Base-by-base conservation (phyloP, 2,797 vertebrate species). In the Fratercula arctica region DNA sequence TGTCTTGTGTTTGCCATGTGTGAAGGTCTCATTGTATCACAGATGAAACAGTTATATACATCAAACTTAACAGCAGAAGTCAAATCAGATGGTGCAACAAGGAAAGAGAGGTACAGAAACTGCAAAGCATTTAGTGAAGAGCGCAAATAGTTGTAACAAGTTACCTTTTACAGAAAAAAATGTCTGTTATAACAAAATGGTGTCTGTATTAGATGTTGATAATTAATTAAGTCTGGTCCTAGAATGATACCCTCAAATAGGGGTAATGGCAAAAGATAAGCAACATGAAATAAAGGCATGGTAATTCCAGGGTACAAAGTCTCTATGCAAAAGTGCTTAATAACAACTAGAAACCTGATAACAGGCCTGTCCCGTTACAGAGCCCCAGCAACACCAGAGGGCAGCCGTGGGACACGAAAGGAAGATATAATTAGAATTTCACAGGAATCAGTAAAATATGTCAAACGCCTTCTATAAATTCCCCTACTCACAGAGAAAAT, bases 111-210 rank as follows among this genome's bases (percentile, higher is more conserved):
- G 31, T 31, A 6, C 35, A 72, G 18, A 57, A 76, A 46, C 17
- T 10, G 5, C 1, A 7, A 43, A 48, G 10, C 9, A 25, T 73
- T 90, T 53, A 31, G 29, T 3, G 23, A 84, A 57, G 35, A 85
- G 41, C 3, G 6, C 12, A 75, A 35, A 10, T 3, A 7, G 11
- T 5, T 56, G 3, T 8, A 48, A 75, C 31, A 81, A 80, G 5
- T 11, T 19, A 7, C 13, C 53, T 87, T 59, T 54, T 19, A 13
- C 1, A 2, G 28, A 12, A 8, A 53, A 57, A 63, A 6, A 1
- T 0, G 1, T 3, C 19, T 10, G 8, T 29, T 59, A 1, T 2
- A 68, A 29, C 12, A 63, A 54, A 61, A 26, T 0, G 0, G 14
- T 61, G 18, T 1, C 67, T 61, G 48, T 24, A 5, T 72, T 43